Conservation (phyloP, 2,888 invertebrate species). For the Cryptocheilus praepositus region DNA sequence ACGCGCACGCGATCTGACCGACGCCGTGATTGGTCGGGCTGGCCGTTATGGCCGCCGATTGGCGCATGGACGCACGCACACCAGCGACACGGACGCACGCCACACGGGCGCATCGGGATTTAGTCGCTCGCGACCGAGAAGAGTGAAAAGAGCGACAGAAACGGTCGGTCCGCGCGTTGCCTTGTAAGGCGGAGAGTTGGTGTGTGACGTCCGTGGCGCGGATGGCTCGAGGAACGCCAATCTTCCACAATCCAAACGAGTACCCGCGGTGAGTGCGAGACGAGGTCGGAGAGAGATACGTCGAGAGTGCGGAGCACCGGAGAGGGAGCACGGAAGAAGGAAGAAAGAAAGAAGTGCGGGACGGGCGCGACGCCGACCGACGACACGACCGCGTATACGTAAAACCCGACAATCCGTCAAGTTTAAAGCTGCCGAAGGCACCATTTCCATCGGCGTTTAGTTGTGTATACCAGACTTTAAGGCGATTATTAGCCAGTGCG, state of each 20-base stretch:
- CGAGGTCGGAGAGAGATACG: neutral
- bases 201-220: constrained; percentile 56
- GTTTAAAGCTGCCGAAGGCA: constrained; percentile 46
- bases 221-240: constrained; percentile 57
- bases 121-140: constrained; percentile 63
- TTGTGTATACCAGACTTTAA: constrained; percentile 42
- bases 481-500: constrained; percentile 33
- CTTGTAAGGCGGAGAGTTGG: constrained; percentile 63
- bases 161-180: constrained; percentile 68
- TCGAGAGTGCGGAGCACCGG: constrained; percentile 7
- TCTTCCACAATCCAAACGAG: constrained; percentile 40
- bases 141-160: constrained; percentile 65
- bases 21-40: constrained; percentile 60
- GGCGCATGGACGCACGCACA: constrained; percentile 51
- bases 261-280: constrained; percentile 11
- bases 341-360: constrained; percentile 36
- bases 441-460: constrained; percentile 46
- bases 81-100: constrained; percentile 38
- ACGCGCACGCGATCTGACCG: constrained; percentile 53
- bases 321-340: constrained; percentile 18
- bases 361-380: constrained; percentile 56
- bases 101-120: constrained; percentile 44
- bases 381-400: constrained; percentile 65
- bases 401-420: constrained; percentile 72
- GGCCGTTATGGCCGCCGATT: constrained; percentile 63